Conservation (phyloP, 2,888 invertebrate species). For the Sceliomorpha sp. region DNA sequence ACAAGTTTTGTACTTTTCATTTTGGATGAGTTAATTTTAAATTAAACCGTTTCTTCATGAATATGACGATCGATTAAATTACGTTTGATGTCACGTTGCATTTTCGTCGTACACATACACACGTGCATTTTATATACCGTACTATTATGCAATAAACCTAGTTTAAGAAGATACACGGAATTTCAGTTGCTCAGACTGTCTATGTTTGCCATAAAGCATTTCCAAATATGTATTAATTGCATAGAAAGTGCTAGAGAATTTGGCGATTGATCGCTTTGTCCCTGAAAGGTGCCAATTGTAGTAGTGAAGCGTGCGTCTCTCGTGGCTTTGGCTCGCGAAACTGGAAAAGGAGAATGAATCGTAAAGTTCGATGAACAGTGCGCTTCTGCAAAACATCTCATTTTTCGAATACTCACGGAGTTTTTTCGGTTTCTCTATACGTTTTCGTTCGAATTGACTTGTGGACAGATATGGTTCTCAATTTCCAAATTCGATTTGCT, state of each 20-base stretch:
- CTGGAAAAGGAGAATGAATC: not conserved
- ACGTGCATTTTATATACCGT: constrained; percentile 44
- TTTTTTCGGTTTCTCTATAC: no score
- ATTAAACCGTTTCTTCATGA: no score
- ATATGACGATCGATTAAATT: constrained; percentile 30
- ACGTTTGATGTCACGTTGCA: constrained; percentile 36
- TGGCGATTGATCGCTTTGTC: constrained; percentile 60
- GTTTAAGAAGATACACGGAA: constrained; percentile 59
- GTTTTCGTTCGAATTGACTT: no score
- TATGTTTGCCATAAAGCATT: constrained; percentile 73
- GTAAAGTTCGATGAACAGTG: no score
- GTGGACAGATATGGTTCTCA: no score
- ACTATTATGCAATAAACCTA: constrained; percentile 30
- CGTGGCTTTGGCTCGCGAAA: constrained; percentile 53
- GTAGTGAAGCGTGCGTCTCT: constrained; percentile 52
- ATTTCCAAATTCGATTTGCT: no score
- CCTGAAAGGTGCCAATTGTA: constrained; percentile 69
- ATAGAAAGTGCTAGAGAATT: constrained; percentile 60
- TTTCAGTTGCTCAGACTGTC: constrained; percentile 72
- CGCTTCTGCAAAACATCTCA: no score
- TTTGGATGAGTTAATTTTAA: no score
- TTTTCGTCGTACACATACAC: constrained; percentile 49
- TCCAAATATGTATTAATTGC: constrained; percentile 55
- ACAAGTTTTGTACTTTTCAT: no score
- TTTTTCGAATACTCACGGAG: no score